Evolutionary conservation across 2,113 vertebrate species (phyloP), one percentile per base, ranked within the genome.

Genomic region (Hippocampus abdominalis): DNA sequence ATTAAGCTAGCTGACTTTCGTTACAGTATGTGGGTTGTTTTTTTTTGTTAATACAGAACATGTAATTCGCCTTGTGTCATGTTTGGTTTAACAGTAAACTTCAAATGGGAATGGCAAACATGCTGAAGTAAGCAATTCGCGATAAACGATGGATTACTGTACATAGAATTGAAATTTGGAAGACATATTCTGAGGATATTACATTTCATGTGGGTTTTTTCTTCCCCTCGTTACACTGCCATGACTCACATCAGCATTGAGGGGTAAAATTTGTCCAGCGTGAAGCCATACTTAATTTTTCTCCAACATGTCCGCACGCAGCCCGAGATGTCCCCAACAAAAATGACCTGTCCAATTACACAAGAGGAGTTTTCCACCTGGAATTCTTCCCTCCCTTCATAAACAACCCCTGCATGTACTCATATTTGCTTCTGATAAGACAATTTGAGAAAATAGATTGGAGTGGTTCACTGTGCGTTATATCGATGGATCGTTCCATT

Each of bases 401-500:
- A 78, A 66, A 86, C 85, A 84, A 87, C 90, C 78, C 85, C 91
- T 90, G 89, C 91, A 93, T 91, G 94, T 94, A 96, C 96, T 88
- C 92, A 92, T 96, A 95, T 94, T 95, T 94, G 94, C 92, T 81
- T 92, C 90, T 93, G 92, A 95, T 96, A 95, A 96, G 94, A 93
- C 92, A 92, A 94, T 95, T 93, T 92, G 92, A 92, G 92, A 90
- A 93, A 94, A 90, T 92, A 95, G 93, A 97, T 95, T 95, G 95
- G 93, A 94, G 94, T 95, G 94, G 94, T 94, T 95, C 92, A 93
- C 93, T 92, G 94, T 95, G 93, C 89, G 94, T 95, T 97, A 96
- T 95, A 94, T 96, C 96, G 96, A 98, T 88, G 93, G 93, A 98
- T 96, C 91, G 92, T 93, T 94, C 93, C 93, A 95, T 95, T 95